Conservation (phyloP, 1,140 invertebrate species). For the Apis florea region DNA sequence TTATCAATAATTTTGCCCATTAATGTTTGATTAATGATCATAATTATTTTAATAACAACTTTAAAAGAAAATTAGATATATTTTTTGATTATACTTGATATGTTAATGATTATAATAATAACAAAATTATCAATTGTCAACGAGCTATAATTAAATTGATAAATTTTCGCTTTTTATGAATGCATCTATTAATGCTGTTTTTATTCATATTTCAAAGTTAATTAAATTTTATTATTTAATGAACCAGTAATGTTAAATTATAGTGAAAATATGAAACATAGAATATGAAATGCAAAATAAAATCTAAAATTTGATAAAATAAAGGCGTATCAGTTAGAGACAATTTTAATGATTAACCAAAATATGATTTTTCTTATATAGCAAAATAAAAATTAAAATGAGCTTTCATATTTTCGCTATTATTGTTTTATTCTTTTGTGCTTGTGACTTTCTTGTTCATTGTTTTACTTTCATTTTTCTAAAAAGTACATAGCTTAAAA, state of each 20-base stretch:
- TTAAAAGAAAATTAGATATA: neutral
- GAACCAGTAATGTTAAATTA: neutral
- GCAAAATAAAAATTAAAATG: too few species aligned
- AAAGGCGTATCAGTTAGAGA: too few species aligned
- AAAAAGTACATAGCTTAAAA: too few species aligned
- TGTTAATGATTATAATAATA: neutral
- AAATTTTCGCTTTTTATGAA: neutral
- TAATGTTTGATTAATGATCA: neutral
- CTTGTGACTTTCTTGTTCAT: too few species aligned
- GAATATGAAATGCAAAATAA: neutral
- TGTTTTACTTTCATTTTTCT: too few species aligned
- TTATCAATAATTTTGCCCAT: neutral
- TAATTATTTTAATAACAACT: neutral
- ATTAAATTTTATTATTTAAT: neutral
- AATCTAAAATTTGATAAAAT: neutral
- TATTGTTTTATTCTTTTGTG: too few species aligned
- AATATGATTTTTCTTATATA: too few species aligned
- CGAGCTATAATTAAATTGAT: neutral
- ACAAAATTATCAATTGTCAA: neutral
- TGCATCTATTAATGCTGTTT: neutral
- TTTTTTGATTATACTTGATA: neutral
- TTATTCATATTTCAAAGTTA: neutral
- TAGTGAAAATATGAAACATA: neutral
- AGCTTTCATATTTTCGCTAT: too few species aligned
- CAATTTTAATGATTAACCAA: too few species aligned